Conservation (phyloP, 2,113 vertebrate species). For the Poeciliopsis occidentalis region DNA sequence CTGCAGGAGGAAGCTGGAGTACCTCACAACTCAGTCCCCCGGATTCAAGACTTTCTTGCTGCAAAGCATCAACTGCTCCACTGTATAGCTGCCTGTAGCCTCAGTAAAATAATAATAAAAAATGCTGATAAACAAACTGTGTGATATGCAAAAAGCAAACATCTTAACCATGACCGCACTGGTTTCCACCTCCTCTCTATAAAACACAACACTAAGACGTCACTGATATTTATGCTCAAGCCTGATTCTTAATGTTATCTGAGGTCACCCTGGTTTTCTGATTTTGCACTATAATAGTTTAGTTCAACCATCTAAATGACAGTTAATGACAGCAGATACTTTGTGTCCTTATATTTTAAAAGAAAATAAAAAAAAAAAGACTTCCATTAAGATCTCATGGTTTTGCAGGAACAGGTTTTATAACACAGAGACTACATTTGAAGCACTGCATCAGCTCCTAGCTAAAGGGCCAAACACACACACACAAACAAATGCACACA, state of each 20-base stretch:
- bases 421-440: conserved; percentile 1
- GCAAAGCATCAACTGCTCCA: too few relatives aligned
- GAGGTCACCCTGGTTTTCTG: not conserved
- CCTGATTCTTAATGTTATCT: not conserved
- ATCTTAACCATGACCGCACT: not conserved
- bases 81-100: too few relatives aligned
- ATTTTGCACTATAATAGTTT: not conserved
- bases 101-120: too few relatives aligned
- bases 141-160: too few relatives aligned
- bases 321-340: not conserved
- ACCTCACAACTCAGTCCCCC: too few relatives aligned
- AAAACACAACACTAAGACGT: not conserved
- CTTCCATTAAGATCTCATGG: not conserved
- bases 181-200: not conserved
- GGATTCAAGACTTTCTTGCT: too few relatives aligned
- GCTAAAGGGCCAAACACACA: conserved; percentile 2
- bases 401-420: conserved; percentile 13
- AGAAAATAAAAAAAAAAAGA: not conserved
- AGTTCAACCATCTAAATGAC: too few relatives aligned
- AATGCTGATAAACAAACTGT: too few relatives aligned
- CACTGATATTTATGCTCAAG: not conserved
- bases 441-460: conserved; percentile 6
- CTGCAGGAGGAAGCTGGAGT: too few relatives aligned
- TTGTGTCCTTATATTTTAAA: conserved; percentile 1
- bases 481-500: conserved; percentile 32